Percentiles rank a stretch among this genome's conserved stretches.
Evolutionary conservation across 2,888 invertebrate genomes (phyloP).

Genomic region (Meteorus cinctellus): DNA sequence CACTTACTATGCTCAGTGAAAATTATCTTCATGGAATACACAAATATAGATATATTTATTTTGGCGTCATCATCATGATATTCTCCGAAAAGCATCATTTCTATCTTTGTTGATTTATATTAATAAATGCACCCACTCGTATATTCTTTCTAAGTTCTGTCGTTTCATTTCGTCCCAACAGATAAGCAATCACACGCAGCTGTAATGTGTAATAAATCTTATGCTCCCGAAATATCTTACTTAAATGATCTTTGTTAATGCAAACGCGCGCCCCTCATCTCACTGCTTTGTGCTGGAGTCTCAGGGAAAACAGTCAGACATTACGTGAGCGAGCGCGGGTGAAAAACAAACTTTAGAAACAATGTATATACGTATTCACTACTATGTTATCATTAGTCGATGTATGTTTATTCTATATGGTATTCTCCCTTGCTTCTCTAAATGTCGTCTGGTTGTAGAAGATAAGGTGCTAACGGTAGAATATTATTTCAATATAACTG

Average conservation of each 20-base stretch:
- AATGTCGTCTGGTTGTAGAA: constrained; percentile 58
- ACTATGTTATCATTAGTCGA: constrained; percentile 18
- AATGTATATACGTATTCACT: not conserved
- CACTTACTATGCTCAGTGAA: too few relatives aligned
- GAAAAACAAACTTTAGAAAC: constrained; percentile 6
- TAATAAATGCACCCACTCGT: too few relatives aligned
- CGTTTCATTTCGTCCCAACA: not conserved
- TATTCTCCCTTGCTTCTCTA: constrained; percentile 46
- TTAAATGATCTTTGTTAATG: constrained; percentile 55
- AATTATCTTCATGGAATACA: too few relatives aligned
- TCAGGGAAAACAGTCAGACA: constrained; percentile 20
- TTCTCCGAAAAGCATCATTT: too few relatives aligned
- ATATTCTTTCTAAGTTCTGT: not conserved
- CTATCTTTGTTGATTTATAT: too few relatives aligned
- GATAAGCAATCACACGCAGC: constrained; percentile 35
- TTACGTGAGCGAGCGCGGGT: not conserved
- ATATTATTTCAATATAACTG: constrained; percentile 63
- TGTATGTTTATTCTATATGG: constrained; percentile 39
- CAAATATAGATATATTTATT: too few relatives aligned
- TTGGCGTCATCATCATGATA: too few relatives aligned
- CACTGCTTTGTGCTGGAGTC: constrained; percentile 45
- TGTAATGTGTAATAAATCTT: constrained; percentile 60
- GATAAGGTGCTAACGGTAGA: constrained; percentile 66
- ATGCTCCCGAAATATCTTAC: constrained; percentile 55
- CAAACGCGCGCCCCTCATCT: constrained; percentile 39